Conservation (phyloP, 1,140 invertebrate species). For the Scaptomyza pallida region DNA sequence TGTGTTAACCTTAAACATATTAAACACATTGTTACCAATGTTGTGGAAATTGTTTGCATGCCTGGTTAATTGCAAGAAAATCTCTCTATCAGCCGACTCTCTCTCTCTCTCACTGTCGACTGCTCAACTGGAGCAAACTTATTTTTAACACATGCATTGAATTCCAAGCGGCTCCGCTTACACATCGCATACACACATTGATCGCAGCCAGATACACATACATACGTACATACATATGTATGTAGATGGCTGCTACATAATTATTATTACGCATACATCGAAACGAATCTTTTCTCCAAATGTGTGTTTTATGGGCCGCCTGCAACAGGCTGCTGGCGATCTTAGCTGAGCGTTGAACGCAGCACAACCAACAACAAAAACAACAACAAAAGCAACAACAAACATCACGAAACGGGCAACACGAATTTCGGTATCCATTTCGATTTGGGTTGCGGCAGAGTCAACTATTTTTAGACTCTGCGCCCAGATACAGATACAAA, state of each 20-base stretch:
- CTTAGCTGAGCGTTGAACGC: conserved; percentile 9
- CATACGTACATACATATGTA: neutral
- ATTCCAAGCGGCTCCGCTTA: conserved; percentile 81
- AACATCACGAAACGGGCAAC: conserved; percentile 19
- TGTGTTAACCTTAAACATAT: neutral
- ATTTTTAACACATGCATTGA: conserved; percentile 80
- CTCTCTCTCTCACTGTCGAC: conserved; percentile 6
- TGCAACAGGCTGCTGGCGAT: conserved; percentile 32
- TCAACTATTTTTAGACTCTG: conserved; percentile 65
- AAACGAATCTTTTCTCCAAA: conserved; percentile 32
- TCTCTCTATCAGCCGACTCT: neutral
- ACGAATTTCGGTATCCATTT: conserved; percentile 76
- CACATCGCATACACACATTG: conserved; percentile 44
- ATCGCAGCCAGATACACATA: conserved; percentile 4
- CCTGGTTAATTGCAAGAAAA: conserved; percentile 38
- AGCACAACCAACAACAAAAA: neutral
- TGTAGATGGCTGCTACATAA: conserved; percentile 2
- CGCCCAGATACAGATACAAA: conserved; percentile 63
- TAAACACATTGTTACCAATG: neutral
- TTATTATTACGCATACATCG: conserved; percentile 13
- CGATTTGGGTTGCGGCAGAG: conserved; percentile 65
- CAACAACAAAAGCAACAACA: conserved; percentile 13
- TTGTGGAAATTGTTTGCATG: conserved; percentile 17
- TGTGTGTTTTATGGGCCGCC: conserved; percentile 13
- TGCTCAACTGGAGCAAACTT: conserved; percentile 74